Evolutionary conservation across 2,888 invertebrate genomes (phyloP).

Genomic region (Ypsolopha sequella): DNA sequence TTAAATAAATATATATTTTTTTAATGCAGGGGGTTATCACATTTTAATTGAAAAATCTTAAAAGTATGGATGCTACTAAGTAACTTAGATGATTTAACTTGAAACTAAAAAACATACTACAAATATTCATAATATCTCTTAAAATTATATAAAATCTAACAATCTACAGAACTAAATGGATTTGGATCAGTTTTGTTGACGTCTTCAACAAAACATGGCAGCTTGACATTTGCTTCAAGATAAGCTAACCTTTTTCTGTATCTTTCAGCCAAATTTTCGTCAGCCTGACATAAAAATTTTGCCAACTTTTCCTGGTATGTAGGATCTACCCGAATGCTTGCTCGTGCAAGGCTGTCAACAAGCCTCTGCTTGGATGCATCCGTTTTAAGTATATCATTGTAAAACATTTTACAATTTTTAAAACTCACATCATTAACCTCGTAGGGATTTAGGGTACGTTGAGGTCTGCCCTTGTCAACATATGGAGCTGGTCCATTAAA

Average conservation of each 20-base stretch:
- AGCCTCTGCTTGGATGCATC: neutral
- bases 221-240: neutral
- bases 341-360: neutral
- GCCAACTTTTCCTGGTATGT: neutral
- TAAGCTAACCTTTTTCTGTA: neutral
- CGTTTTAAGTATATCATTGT: neutral
- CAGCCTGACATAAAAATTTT: neutral
- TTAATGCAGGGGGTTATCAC: too few relatives aligned
- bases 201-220: neutral
- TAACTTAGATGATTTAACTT: too few relatives aligned
- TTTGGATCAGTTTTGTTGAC: neutral
- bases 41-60: too few relatives aligned
- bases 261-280: neutral
- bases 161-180: neutral
- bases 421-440: neutral
- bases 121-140: too few relatives aligned
- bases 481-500: slow-evolving; percentile 85
- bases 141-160: too few relatives aligned
- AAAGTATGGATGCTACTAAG: too few relatives aligned
- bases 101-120: too few relatives aligned
- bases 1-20: too few relatives aligned
- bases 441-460: neutral
- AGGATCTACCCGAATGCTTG: neutral
- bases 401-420: neutral
- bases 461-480: slow-evolving; percentile 43